A percentile compares a stretch with the other conserved stretches of the same genome.
phyloP scores from a whole-genome alignment of 2,888 invertebrate species.

The Drosophila suboccidentalis region DNA sequence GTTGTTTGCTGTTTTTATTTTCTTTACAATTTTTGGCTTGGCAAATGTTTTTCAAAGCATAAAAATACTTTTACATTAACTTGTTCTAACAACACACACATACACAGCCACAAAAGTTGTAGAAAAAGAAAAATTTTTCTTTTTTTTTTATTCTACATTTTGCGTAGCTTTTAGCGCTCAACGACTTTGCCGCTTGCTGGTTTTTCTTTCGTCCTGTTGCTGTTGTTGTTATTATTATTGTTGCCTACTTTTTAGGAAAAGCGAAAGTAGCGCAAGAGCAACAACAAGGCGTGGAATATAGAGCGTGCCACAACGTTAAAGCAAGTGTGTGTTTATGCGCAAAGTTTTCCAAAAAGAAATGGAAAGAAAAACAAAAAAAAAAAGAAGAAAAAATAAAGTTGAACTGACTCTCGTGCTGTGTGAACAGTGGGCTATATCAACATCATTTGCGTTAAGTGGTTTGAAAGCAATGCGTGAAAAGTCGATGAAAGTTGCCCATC shows the following conservation, averaged over 20 bases:
- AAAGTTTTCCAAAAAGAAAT: constrained; percentile 46
- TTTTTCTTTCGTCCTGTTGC: constrained; percentile 39
- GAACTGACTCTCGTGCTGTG: constrained; percentile 24
- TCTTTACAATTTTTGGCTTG: constrained; percentile 77
- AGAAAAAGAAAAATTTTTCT: constrained; percentile 50
- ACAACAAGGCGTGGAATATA: constrained; percentile 57
- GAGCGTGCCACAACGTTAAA: constrained; percentile 56
- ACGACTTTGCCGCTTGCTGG: constrained; percentile 68
- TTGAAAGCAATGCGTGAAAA: constrained; percentile 69
- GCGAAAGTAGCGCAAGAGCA: constrained; percentile 69
- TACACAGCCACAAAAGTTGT: constrained; percentile 62
- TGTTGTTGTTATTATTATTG: constrained; percentile 47
- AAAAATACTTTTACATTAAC: constrained; percentile 82
- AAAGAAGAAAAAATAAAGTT: constrained; percentile 46
- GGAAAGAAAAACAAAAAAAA: constrained; percentile 13
- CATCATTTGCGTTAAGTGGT: constrained; percentile 80
- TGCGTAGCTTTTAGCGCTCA: constrained; percentile 78
- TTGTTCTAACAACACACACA: constrained; percentile 69
- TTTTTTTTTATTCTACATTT: constrained; percentile 32
- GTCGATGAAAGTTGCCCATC: constrained; percentile 24
- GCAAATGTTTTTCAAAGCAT: constrained; percentile 81
- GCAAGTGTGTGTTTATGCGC: constrained; percentile 70
- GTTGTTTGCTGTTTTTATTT: constrained; percentile 68
- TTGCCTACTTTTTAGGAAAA: constrained; percentile 65
- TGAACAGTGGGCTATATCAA: constrained; percentile 66